Conservation (phyloP, 2,113 vertebrate species). For the Triplophysa tibetana region DNA sequence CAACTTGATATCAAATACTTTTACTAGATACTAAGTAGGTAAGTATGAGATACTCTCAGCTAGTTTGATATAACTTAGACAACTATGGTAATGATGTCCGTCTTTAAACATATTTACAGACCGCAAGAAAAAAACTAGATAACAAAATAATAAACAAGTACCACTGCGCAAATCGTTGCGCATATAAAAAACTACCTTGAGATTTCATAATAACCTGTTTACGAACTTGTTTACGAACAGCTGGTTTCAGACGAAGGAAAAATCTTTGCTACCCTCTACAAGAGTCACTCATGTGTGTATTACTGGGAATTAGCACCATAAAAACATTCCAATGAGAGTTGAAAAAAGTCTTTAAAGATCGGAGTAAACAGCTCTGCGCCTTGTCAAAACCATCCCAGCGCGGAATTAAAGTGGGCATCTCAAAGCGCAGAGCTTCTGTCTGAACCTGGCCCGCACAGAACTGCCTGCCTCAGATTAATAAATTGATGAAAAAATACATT, state of each 20-base stretch:
- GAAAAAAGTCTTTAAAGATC: constrained; percentile 4
- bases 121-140: background rate
- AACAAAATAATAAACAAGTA: background rate
- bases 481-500: constrained; percentile 74
- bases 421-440: constrained; percentile 39
- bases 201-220: background rate
- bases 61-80: no score
- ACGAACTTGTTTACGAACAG: background rate
- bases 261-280: background rate
- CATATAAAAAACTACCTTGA: background rate
- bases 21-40: no score
- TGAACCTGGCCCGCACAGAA: constrained; percentile 66
- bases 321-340: background rate
- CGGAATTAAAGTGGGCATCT: constrained; percentile 9
- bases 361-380: background rate
- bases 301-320: background rate
- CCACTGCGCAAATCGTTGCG: no score
- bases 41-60: no score
- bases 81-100: background rate
- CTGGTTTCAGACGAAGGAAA: background rate
- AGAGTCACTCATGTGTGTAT: background rate
- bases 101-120: no score
- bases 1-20: no score
- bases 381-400: constrained; percentile 21
- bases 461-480: constrained; percentile 63